Percentiles rank a stretch among this genome's conserved stretches.
Evolutionary conservation across 2,888 invertebrate species (phyloP).

Genomic region (Meghimatium bilineatum): DNA sequence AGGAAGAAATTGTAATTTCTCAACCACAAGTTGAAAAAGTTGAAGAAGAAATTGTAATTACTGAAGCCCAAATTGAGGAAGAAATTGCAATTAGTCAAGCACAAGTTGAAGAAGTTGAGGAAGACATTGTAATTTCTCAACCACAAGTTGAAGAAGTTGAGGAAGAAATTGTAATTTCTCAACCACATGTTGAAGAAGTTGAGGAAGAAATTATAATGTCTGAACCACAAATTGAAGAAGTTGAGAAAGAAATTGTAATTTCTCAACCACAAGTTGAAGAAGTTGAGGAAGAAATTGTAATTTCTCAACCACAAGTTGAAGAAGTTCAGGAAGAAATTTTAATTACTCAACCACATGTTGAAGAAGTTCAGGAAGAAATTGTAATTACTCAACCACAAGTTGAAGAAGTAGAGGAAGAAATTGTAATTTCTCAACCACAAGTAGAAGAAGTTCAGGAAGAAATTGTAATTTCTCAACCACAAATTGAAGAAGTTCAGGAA

Average conservation of each 20-base stretch:
- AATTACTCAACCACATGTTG: slow-evolving; percentile 10
- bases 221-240: slow-evolving; percentile 62
- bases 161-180: slow-evolving; percentile 53
- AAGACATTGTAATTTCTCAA: slow-evolving; percentile 30
- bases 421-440: slow-evolving; percentile 61
- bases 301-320: slow-evolving; percentile 56
- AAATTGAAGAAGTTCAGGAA: slow-evolving; percentile 34
- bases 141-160: slow-evolving; percentile 27
- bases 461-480: slow-evolving; percentile 13
- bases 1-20: slow-evolving; percentile 28
- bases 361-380: slow-evolving; percentile 61
- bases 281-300: slow-evolving; percentile 72
- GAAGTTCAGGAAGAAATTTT: slow-evolving; percentile 56
- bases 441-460: slow-evolving; percentile 56
- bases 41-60: slow-evolving; percentile 70
- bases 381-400: slow-evolving; percentile 33
- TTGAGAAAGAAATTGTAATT: slow-evolving; percentile 78
- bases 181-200: slow-evolving; percentile 52
- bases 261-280: slow-evolving; percentile 68
- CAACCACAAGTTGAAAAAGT: slow-evolving; percentile 26
- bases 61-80: slow-evolving; percentile 34
- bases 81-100: slow-evolving; percentile 48
- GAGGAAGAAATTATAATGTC: no score
- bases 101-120: slow-evolving; percentile 48
- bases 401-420: slow-evolving; percentile 73